Evolutionary conservation across 2,113 vertebrate species (phyloP), one percentile per base, ranked within the genome.

Genomic region (Chlamydotis undulata): DNA sequence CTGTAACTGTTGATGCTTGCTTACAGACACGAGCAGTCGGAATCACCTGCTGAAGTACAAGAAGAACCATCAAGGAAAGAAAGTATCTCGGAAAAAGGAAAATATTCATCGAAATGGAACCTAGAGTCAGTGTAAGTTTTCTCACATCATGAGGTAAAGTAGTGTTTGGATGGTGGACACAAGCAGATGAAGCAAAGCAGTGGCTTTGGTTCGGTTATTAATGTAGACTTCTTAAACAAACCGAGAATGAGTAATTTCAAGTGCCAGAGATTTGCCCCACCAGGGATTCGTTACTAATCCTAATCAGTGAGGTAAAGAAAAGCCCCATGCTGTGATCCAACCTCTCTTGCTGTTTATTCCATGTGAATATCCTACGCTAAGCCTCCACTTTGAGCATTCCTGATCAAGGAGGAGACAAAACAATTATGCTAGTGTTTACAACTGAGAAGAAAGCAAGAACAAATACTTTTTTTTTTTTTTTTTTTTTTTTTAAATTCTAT

Each of bases 21-120:
- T 96, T 84, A 61, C 97, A 99, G 99, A 98, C 95, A 78, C 23
- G 89, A 97, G 93, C 94, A 92, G 83, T 53, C 81, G 0, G 98
- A 98, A 83, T 95, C 57, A 2, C 95, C 98, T 49, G 97, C 96
- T 78, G 97, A 99, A 92, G 97, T 29, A 45, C 95, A 95, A 59
- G 96, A 97, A 53, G 88, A 94, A 29, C 94, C 73, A 89, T 73
- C 84, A 41, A 98, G 98, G 95, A 98, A 98, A 96, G 92, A 96
- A 96, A 99, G 98, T 71, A 59, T 98, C 83, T 98, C 98, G 95
- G 99, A 99, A 94, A 99, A 98, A 96, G 98, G 98, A 93, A 98
- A 70, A 93, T 96, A 77, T 12, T n/a, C 65, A 1, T 79, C 95
- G 2, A 96, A 89, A 82, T 96, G 97, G 97, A 93, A 79, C 26